Evolutionary conservation across 2,888 invertebrate genomes (phyloP).

Genomic region (Epsilonema sp.): DNA sequence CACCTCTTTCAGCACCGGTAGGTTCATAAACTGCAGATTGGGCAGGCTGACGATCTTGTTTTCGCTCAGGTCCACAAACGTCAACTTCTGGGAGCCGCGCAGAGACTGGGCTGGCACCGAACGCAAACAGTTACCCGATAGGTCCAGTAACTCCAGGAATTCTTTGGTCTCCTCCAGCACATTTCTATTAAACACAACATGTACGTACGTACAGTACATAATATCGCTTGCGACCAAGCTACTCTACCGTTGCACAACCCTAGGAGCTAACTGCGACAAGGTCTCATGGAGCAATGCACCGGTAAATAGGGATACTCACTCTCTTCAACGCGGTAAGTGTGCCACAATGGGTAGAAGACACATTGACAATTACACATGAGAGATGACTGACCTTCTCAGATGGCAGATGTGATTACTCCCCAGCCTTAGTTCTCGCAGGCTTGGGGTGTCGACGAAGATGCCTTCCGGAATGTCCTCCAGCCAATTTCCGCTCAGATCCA

Average conservation of each 20-base stretch:
- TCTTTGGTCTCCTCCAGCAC: constrained; percentile 18
- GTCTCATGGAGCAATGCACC: too few species aligned
- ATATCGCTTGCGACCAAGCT: too few species aligned
- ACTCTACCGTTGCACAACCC: too few species aligned
- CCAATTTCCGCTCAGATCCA: constrained; percentile 15
- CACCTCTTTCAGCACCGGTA: constrained; percentile 50
- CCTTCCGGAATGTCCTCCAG: constrained; percentile 13
- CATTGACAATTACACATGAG: not conserved
- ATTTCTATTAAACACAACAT: constrained; percentile 12
- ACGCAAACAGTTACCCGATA: constrained; percentile 58
- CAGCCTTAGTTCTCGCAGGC: constrained; percentile 15
- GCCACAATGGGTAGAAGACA: not conserved
- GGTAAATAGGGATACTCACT: too few species aligned
- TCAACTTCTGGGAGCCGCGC: constrained; percentile 51
- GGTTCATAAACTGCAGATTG: constrained; percentile 52
- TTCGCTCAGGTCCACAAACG: constrained; percentile 49
- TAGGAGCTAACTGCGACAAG: too few species aligned
- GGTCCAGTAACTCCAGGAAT: constrained; percentile 50
- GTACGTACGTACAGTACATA: not conserved
- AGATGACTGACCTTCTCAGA: constrained; percentile 10
- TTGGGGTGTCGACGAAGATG: constrained; percentile 12
- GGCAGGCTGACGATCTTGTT: constrained; percentile 56
- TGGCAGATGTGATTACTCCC: constrained; percentile 17
- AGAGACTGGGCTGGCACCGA: constrained; percentile 62
- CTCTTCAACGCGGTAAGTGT: too few species aligned